Evolutionary conservation across 2,113 vertebrate species (phyloP), one percentile per base, ranked within the genome.

Genomic region (Pelecanoides urinatrix): DNA sequence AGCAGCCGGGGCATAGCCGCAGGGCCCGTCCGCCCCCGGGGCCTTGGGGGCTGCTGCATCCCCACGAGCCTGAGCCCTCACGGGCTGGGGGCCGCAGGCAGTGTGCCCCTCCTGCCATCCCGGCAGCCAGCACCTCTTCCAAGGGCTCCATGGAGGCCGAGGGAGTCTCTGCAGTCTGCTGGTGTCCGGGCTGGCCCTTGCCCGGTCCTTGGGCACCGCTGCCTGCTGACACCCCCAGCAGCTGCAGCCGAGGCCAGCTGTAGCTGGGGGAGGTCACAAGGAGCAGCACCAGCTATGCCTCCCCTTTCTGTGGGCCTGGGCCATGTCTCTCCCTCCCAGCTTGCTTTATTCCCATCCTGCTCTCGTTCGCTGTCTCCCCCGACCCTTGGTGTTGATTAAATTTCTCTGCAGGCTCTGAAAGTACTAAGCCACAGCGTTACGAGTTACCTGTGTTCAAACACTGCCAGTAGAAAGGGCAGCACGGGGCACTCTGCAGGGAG

Each of bases 401-500:
- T 47, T 5, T 16, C 40, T 27, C 34, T 4, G 22, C 6, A 7
- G 47, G 34, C 34, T n/a, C 49, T 3, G 34, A 3, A 8, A 7
- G 30, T 1, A 1, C 20, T 3, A 29, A 58, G 15, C 45, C 12
- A 1, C 22, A 1, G 83, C 7, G 9, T 22, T 4, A 4, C 1
- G 21, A 5, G 29, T 6, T 32, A 5, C 62, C n/a, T 2, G 29
- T 7, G 0, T 13, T 11, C 29, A 34, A 16, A 17, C 34, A 8
- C 13, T 6, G 42, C 13, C 14, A 1, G n/a, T 4, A 20, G 30
- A 6, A 23, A 11, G 36, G 36, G 55, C 80, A 27, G 70, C 20
- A 7, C 7, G 1, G 38, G 38, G 15, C 23, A 8, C 17, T 3
- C n/a, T 7, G 45, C 25, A 17, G 20, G 68, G 26, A 63, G 68